phyloP scores from a whole-genome alignment of 2,888 invertebrate species.

The Andrena dorsata region DNA sequence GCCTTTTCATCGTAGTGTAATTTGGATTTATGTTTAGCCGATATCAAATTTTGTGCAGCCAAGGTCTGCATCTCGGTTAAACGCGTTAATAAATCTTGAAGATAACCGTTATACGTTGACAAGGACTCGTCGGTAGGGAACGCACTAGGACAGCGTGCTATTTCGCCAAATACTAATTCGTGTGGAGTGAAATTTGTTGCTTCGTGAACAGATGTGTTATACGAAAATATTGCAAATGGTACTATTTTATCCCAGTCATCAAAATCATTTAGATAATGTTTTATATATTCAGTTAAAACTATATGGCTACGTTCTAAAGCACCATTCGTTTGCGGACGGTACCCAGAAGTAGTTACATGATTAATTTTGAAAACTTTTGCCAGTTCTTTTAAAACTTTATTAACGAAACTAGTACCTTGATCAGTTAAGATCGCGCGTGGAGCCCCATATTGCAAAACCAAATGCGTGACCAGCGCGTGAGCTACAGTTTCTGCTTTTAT shows the following conservation, averaged over 20 bases:
- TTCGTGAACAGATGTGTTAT: background rate
- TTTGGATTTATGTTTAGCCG: background rate
- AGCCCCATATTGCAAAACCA: constrained; percentile 1
- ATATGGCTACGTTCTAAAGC: too few species aligned
- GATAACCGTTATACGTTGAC: background rate
- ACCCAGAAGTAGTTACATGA: too few species aligned
- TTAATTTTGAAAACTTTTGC: constrained; percentile 2
- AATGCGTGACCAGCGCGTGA: background rate
- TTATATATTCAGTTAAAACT: background rate
- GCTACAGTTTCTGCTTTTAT: constrained; percentile 11
- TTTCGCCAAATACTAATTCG: background rate
- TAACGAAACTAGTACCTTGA: background rate
- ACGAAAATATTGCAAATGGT: background rate
- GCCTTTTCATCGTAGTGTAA: background rate
- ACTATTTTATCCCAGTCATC: constrained; percentile 4
- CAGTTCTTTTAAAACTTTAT: background rate
- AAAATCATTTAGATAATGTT: background rate
- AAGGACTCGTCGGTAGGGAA: background rate
- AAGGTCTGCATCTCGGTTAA: background rate
- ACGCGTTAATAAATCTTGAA: background rate
- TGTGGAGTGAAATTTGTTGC: background rate
- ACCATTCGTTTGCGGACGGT: too few species aligned
- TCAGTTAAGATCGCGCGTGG: constrained; percentile 7
- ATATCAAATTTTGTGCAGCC: background rate
- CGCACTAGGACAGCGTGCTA: background rate